Percentiles rank a stretch among this genome's conserved stretches.
Conservation (phyloP, 2,797 vertebrate species). For the Pseudopleuronectes americanus region DNA sequence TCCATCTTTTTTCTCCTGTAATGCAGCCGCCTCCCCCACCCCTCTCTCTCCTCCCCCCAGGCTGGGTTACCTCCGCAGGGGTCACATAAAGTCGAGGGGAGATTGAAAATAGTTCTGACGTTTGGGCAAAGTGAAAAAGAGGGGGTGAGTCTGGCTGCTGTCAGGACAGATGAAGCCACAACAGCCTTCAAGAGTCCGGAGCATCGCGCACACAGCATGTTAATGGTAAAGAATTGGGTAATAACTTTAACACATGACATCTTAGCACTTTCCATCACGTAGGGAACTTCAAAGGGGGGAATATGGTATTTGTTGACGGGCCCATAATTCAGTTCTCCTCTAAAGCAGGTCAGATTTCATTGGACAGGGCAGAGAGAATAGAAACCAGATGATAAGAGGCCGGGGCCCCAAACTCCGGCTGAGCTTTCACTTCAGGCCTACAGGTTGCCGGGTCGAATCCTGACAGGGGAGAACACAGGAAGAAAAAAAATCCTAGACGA, state of each 20-base stretch:
- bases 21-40: slow-evolving; percentile 21
- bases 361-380: slow-evolving; percentile 82
- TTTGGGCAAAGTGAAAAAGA: slow-evolving; percentile 60
- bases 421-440: slow-evolving; percentile 59
- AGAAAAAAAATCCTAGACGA: slow-evolving; percentile 26
- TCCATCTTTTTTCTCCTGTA: slow-evolving; percentile 20
- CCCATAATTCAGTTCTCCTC: slow-evolving; percentile 84
- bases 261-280: slow-evolving; percentile 81
- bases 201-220: slow-evolving; percentile 78
- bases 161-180: slow-evolving; percentile 82
- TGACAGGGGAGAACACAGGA: slow-evolving; percentile 44
- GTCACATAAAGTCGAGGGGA: slow-evolving; percentile 57
- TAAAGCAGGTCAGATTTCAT: slow-evolving; percentile 85
- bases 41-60: slow-evolving; percentile 16
- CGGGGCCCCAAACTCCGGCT: slow-evolving; percentile 52
- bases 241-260: slow-evolving; percentile 87
- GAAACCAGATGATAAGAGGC: slow-evolving; percentile 84
- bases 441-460: slow-evolving; percentile 62
- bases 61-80: slow-evolving; percentile 33
- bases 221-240: slow-evolving; percentile 79
- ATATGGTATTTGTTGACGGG: slow-evolving; percentile 86
- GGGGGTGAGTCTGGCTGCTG: slow-evolving; percentile 65
- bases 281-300: slow-evolving; percentile 83
- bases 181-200: slow-evolving; percentile 67
- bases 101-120: slow-evolving; percentile 74